Evolutionary conservation across 2,888 invertebrate species (phyloP), one percentile per base, ranked within the genome.

Genomic region (Mellilla xanthometata): DNA sequence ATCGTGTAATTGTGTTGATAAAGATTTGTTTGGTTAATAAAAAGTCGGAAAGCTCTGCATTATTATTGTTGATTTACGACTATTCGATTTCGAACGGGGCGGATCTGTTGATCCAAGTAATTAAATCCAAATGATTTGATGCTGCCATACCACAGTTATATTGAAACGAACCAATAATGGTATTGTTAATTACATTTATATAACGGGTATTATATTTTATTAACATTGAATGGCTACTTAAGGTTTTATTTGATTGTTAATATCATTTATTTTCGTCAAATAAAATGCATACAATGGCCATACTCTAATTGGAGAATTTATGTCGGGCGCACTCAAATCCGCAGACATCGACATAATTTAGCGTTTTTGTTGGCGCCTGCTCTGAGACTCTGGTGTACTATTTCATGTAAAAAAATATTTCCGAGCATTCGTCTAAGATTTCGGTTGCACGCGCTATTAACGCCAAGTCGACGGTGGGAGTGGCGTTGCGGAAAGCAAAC

Each of bases 391-490:
- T 59, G 58, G 60, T 65, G 68, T 82, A 68, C 64, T 70, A 72
- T 85, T 82, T 75, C 83, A 73, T 47, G 62, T 68, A 72, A 78
- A 87, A 86, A 86, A 84, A 78, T 65, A 65, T 67, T 73, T 65
- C 69, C 64, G 75, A 80, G 77, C 73, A 80, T 74, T 75, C 75
- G 78, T 77, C 76, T 80, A 77, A 76, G 65, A 78, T 85, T 81
- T 81, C 81, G 77, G 78, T 75, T 87, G 82, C 86, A 88, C 85
- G 88, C 85, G 84, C 86, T 81, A 88, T 88, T 88, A 86, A 85
- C 83, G 79, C 77, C 75, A 74, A 78, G 68, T 81, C 76, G 79
- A 72, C 81, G 75, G 72, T 84, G 80, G 87, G 86, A 76, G 85
- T 83, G 82, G 76, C 83, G 75, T 77, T 77, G 86, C 75, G 76